Evolutionary conservation across 2,113 vertebrate species (phyloP).

Genomic region (Aleadryas rufinucha): DNA sequence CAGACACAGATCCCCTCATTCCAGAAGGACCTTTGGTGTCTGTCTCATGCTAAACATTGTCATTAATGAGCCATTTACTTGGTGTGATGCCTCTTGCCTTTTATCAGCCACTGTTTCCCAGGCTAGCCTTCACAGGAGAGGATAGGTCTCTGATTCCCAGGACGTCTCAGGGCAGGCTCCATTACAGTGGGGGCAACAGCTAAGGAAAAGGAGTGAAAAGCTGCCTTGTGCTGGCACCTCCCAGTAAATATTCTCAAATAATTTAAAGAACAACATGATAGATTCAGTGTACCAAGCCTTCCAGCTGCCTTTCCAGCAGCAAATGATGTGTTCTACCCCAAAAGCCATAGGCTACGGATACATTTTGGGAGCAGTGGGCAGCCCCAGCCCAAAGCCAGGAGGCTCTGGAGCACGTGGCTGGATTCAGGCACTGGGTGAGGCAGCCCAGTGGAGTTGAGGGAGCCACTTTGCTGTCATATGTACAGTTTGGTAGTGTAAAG

Average conservation of each 20-base stretch:
- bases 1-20: neutral
- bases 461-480: neutral
- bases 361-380: neutral
- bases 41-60: neutral
- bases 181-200: neutral
- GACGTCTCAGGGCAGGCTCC: neutral
- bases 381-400: neutral
- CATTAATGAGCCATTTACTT: neutral
- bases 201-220: neutral
- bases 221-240: neutral
- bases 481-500: neutral
- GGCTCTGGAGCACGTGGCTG: fast-evolving
- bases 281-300: neutral
- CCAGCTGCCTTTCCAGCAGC: neutral
- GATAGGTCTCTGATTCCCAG: neutral
- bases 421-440: neutral
- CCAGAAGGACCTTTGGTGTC: neutral
- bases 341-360: neutral
- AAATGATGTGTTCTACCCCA: neutral
- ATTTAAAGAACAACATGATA: neutral
- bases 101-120: neutral
- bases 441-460: neutral
- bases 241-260: neutral
- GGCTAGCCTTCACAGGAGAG: neutral
- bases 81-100: neutral